Evolutionary conservation across 35 echinoderm and acorn worm species (phyloP).

Genomic region (Ophioderma brevispina): DNA sequence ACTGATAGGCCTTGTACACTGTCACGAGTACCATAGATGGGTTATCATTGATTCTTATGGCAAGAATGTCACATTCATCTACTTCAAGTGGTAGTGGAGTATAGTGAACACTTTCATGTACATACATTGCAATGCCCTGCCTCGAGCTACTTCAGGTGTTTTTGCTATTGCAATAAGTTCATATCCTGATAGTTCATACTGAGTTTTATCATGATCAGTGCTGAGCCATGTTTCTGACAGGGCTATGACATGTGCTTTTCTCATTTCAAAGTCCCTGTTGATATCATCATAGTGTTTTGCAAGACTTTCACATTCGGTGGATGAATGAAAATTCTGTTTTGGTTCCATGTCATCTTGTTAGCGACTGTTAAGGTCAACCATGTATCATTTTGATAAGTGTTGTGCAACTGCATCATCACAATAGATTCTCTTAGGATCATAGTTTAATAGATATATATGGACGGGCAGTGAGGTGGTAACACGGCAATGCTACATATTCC

Average conservation of each 20-base stretch:
- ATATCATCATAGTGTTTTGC: not conserved
- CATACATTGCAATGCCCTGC: not conserved
- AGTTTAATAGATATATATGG: too few relatives aligned
- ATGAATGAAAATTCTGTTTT: not conserved
- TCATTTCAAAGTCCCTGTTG: not conserved
- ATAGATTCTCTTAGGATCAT: too few relatives aligned
- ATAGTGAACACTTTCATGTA: not conserved
- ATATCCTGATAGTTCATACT: not conserved
- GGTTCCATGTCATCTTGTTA: not conserved
- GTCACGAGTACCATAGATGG: not conserved
- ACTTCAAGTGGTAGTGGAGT: not conserved
- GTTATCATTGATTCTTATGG: not conserved
- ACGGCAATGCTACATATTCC: slow-evolving; percentile 33
- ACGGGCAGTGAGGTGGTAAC: slow-evolving; percentile 15
- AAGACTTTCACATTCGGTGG: not conserved
- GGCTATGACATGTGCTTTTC: not conserved
- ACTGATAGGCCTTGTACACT: not conserved
- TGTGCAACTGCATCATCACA: not conserved
- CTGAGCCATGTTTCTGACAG: not conserved
- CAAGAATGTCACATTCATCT: not conserved
- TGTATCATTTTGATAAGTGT: not conserved
- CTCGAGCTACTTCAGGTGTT: not conserved
- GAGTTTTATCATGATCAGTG: not conserved
- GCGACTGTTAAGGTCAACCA: not conserved
- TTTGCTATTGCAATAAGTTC: not conserved